phyloP scores from a whole-genome alignment of 2,113 vertebrate species.

The Leiothrix lutea region DNA sequence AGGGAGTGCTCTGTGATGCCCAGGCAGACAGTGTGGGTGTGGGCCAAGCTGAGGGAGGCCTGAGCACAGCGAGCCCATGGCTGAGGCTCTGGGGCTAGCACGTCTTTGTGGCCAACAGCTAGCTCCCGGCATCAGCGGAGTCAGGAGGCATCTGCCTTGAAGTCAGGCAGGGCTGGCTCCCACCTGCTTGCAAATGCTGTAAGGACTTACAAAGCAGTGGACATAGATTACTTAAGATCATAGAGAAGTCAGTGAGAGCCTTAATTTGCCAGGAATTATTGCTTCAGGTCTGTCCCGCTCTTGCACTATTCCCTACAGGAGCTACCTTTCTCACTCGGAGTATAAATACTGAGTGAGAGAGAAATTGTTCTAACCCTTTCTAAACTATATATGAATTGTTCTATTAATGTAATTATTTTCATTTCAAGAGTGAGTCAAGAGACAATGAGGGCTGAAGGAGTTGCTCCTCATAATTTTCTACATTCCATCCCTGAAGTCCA shows the following conservation, averaged over 20 bases:
- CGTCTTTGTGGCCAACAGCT: not conserved
- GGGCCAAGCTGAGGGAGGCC: not conserved
- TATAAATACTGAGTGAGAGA: not conserved
- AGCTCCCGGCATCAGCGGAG: not conserved
- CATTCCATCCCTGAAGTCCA: not conserved
- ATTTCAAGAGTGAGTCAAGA: not conserved
- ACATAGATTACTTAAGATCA: not conserved
- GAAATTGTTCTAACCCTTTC: not conserved
- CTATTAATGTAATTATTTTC: not conserved
- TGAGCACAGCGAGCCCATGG: not conserved
- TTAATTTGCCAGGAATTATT: not conserved
- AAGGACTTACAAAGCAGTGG: not conserved
- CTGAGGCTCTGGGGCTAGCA: not conserved
- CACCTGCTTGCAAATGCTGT: not conserved
- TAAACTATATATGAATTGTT: not conserved
- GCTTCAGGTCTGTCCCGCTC: not conserved
- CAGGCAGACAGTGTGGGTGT: not conserved
- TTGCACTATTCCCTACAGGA: not conserved
- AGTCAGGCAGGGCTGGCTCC: not conserved
- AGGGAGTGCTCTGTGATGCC: fast-evolving
- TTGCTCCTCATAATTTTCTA: not conserved
- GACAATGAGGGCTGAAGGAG: not conserved
- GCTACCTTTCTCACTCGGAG: not conserved
- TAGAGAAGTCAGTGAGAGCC: not conserved
- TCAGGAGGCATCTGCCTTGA: not conserved